Evolutionary conservation across 2,888 invertebrate species (phyloP), one percentile per base, ranked within the genome.

Genomic region (Lepidochitona cinerea): DNA sequence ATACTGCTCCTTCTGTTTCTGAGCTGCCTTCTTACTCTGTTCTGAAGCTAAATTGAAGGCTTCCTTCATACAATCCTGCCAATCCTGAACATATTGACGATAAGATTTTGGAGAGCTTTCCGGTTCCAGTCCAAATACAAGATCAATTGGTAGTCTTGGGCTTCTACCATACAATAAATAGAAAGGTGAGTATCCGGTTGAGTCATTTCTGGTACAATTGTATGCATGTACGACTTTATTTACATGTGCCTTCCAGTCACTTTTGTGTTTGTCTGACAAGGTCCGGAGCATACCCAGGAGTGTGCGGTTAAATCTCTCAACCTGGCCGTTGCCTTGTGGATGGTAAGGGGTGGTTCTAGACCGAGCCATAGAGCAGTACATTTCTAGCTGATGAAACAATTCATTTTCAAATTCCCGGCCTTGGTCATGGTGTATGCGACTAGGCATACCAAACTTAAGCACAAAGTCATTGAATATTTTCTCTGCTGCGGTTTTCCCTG

Each of bases 381-480:
- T 18, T 32, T 59, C 12, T 23, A 59, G 2, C 7, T 26, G 4
- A 12, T 9, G 18, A 32, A 59, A 59, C 59, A 59, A 7, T 32
- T 4, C 12, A 26, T 59, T 59, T 29, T 66, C 66, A 41, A 73
- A 73, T 23, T 73, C 70, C n/a, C 69, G 59, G 29, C 59, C 59
- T 32, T 4, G 59, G 59, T 59, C 59, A 29, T 59, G 59, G 26
- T 59, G 59, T 36, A 71, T 33, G 6, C 37, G 59, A 29, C 29
- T 59, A 18, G 64, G 59, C n/a, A 71, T 64, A 1, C 71, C 71
- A 37, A 64, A 71, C 5, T 35, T 33, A 18, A 53, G 53, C n/a
- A 72, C n/a, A 32, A 68, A 72, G 37, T 68, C 68, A 14, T 72
- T 35, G 35, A 49, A 72, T 23, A 54, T 5, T 23, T 33, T 41